phyloP scores from a whole-genome alignment of 2,888 invertebrate genomes.

The Cryptocephalus moraei region DNA sequence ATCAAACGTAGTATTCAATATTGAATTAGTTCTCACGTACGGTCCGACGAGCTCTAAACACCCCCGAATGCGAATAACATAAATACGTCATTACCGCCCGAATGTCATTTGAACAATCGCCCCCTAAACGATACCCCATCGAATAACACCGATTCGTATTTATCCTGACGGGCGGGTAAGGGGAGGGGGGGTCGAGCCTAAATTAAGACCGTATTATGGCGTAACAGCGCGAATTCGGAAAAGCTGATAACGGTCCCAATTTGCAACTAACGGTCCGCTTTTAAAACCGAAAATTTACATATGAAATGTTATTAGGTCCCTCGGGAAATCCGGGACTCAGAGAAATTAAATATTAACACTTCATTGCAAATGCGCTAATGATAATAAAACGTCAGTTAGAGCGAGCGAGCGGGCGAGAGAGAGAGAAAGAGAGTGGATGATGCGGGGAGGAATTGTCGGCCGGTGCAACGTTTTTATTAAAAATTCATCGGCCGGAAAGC shows the following conservation, averaged over 20 bases:
- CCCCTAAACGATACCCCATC: too few relatives aligned
- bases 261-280: constrained; percentile 4
- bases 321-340: constrained; percentile 22
- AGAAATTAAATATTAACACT: constrained; percentile 31
- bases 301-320: constrained; percentile 22
- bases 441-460: constrained; percentile 8
- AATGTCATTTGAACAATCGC: too few relatives aligned
- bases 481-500: constrained; percentile 4
- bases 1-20: too few relatives aligned
- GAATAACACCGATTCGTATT: too few relatives aligned
- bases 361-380: constrained; percentile 27
- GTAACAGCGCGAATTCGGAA: too few relatives aligned
- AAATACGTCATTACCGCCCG: too few relatives aligned
- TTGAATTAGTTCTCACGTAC: too few relatives aligned
- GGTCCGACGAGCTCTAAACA: too few relatives aligned
- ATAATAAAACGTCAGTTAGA: constrained; percentile 12
- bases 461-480: constrained; percentile 7
- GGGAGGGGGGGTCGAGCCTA: neutral
- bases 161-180: neutral
- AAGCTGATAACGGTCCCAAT: too few relatives aligned
- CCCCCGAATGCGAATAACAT: too few relatives aligned
- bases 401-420: constrained; percentile 1
- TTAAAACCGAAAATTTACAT: constrained; percentile 26
- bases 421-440: too few relatives aligned
- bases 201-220: too few relatives aligned